phyloP scores from a whole-genome alignment of 2,888 invertebrate genomes.

The Luffia ferchaultella region DNA sequence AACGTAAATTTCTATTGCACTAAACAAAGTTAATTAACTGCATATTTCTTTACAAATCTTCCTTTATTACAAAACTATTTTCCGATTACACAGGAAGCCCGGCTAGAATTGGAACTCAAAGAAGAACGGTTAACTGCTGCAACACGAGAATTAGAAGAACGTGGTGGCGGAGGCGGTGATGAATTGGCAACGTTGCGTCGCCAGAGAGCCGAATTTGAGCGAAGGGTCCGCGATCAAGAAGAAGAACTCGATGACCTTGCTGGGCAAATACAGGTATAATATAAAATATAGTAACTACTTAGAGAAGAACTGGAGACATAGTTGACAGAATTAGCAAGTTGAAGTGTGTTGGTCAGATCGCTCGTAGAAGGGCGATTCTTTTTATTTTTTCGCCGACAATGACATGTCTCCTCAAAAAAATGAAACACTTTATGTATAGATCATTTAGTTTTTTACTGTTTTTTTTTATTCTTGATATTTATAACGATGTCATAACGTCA shows the following conservation, averaged over 20 bases:
- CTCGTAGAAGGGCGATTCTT: no score
- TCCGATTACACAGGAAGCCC: conserved; percentile 77
- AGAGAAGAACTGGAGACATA: no score
- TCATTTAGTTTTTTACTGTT: background rate
- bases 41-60: no score
- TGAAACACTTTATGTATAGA: background rate
- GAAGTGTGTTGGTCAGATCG: no score
- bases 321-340: no score
- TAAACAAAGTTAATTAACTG: no score
- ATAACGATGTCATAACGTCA: background rate
- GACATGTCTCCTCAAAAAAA: conserved; percentile 1
- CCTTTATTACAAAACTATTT: no score
- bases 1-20: no score
- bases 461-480: background rate
- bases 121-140: conserved; percentile 84
- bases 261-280: conserved; percentile 76
- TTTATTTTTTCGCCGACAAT: conserved; percentile 4
- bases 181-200: conserved; percentile 85
- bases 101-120: conserved; percentile 87
- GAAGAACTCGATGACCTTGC: conserved; percentile 97
- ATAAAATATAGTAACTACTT: no score
- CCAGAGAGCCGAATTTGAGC: conserved; percentile 86
- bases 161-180: conserved; percentile 82
- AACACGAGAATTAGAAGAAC: conserved; percentile 85
- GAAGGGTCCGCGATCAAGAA: conserved; percentile 86